Evolutionary conservation across 2,797 vertebrate genomes (phyloP).

Genomic region (Hafferia zeledoni): DNA sequence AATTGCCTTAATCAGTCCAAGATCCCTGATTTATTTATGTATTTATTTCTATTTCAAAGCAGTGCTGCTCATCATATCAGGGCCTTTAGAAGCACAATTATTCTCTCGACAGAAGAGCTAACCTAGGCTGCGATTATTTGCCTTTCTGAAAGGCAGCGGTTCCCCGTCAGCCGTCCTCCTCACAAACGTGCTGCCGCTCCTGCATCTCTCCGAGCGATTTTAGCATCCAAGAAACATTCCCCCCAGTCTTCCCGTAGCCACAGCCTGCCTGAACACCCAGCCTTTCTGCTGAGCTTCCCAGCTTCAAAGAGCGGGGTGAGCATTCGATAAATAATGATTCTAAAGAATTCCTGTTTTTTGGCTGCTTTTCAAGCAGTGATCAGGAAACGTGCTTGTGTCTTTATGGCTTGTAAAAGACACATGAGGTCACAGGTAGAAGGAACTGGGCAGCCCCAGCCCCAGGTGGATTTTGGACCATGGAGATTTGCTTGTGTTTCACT

Average conservation of each 20-base stretch:
- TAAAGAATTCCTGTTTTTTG: conserved; percentile 5
- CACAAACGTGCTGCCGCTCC: neutral
- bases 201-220: conserved; percentile 25
- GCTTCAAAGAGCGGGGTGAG: conserved; percentile 47
- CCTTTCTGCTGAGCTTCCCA: neutral
- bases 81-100: conserved; percentile 67
- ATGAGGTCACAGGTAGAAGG: neutral
- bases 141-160: conserved; percentile 49
- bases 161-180: conserved; percentile 5
- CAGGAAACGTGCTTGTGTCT: neutral
- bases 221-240: conserved; percentile 21
- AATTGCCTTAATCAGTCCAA: conserved; percentile 68
- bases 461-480: neutral
- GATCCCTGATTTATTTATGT: conserved; percentile 70
- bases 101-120: conserved; percentile 64
- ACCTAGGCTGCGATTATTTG: conserved; percentile 67
- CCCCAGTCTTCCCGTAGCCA: conserved; percentile 10
- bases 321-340: neutral
- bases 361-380: conserved; percentile 20
- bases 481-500: neutral
- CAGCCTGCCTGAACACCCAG: neutral
- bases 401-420: neutral
- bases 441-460: neutral
- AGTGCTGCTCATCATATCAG: conserved; percentile 56
- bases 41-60: conserved; percentile 74